These are phyloP conservation scores for Intoshia linei DNA, from an alignment of 1,140 invertebrate species.

Conservation along the genomic window DNA sequence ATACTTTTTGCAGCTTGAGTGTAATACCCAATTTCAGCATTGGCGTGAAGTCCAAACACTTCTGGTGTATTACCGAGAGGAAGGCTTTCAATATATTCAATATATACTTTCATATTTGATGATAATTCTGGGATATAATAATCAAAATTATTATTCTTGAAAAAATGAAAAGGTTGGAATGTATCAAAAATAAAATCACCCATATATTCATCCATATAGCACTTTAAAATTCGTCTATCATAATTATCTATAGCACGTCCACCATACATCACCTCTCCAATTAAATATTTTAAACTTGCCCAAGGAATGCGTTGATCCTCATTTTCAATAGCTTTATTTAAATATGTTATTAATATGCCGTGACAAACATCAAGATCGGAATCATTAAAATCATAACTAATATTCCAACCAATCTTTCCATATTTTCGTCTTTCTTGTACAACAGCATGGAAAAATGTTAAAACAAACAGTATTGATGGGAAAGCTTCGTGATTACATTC, in stretches of 20 bases:
- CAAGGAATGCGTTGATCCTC: slow-evolving; percentile 38
- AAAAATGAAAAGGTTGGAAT: slow-evolving; percentile 58
- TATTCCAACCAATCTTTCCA: slow-evolving; percentile 66
- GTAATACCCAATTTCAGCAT: slow-evolving; percentile 28
- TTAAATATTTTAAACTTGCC: slow-evolving; percentile 54
- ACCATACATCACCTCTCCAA: slow-evolving; percentile 69
- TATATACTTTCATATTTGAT: slow-evolving; percentile 27
- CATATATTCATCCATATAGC: slow-evolving; percentile 66
- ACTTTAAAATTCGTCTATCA: slow-evolving; percentile 44
- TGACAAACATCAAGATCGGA: slow-evolving; percentile 54
- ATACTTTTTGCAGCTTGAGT: slow-evolving; percentile 45
- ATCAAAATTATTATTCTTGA: slow-evolving; percentile 35
- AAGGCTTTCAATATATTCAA: slow-evolving; percentile 18
- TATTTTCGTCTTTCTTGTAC: slow-evolving; percentile 52
- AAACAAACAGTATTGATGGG: slow-evolving; percentile 41
- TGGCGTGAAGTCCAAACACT: slow-evolving; percentile 23
- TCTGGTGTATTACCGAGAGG: slow-evolving; percentile 21
- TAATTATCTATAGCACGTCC: slow-evolving; percentile 55
- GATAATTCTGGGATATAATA: slow-evolving; percentile 40
- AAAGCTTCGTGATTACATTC: slow-evolving; percentile 36
- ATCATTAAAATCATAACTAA: slow-evolving; percentile 59
- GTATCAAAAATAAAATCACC: slow-evolving; percentile 59
- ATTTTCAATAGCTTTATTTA: slow-evolving; percentile 31
- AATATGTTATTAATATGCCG: slow-evolving; percentile 43
- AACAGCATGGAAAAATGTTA: slow-evolving; percentile 59